phyloP scores from a whole-genome alignment of 2,888 invertebrate genomes.

The Punctoribates punctum region DNA sequence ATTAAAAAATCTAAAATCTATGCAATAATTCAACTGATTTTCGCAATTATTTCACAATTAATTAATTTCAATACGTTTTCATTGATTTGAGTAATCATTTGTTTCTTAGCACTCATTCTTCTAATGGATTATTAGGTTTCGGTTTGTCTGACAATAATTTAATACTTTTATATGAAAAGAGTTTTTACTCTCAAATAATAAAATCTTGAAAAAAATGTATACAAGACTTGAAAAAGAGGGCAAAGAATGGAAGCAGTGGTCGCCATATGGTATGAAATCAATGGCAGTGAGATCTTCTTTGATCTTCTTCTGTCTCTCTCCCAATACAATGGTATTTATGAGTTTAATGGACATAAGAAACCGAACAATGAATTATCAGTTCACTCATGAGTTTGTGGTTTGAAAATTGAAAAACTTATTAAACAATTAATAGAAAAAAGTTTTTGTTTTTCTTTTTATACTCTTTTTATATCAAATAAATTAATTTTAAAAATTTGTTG shows the following conservation, averaged over 20 bases:
- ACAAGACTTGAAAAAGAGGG: not conserved
- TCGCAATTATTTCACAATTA: no score
- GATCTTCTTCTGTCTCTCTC: not conserved
- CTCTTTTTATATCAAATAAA: not conserved
- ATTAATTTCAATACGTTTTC: no score
- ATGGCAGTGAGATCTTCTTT: conserved; percentile 36
- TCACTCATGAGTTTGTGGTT: no score
- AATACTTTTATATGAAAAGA: conserved; percentile 9
- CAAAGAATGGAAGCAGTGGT: not conserved
- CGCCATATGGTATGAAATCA: not conserved
- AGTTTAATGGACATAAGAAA: not conserved
- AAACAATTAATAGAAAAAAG: not conserved
- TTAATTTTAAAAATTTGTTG: not conserved
- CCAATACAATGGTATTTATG: conserved; percentile 13
- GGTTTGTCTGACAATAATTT: not conserved
- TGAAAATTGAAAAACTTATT: not conserved
- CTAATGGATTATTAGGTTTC: not conserved
- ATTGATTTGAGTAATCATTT: no score
- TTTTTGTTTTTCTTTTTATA: not conserved
- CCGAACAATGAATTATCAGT: not conserved
- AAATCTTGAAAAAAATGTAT: not conserved
- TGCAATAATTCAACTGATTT: no score
- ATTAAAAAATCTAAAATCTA: no score
- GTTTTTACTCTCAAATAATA: not conserved
- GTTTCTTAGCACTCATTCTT: not conserved